A percentile compares a stretch with the other conserved stretches of the same genome.
These are phyloP conservation scores for Valencia hispanica DNA, from an alignment of 2,797 vertebrate species.

Conservation along the genomic window DNA sequence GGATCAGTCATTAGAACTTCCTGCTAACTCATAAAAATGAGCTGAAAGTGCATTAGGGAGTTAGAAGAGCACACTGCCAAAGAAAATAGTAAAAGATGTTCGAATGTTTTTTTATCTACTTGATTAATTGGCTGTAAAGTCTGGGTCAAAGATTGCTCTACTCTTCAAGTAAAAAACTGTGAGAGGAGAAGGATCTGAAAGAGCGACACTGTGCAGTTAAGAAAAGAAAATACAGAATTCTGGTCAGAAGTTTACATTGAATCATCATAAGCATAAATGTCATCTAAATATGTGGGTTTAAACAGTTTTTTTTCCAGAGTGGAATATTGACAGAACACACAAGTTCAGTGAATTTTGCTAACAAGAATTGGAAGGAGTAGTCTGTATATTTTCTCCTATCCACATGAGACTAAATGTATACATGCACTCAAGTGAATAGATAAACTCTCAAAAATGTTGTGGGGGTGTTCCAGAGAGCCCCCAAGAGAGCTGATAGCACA, in stretches of 20 bases:
- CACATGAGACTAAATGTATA: background rate
- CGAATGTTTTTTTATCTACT: slow-evolving; percentile 12
- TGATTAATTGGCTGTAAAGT: slow-evolving; percentile 35
- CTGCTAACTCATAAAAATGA: slow-evolving; percentile 35
- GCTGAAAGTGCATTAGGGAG: slow-evolving; percentile 21
- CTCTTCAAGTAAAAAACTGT: background rate
- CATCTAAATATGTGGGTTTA: background rate
- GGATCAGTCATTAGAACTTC: slow-evolving; percentile 41
- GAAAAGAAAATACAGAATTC: background rate
- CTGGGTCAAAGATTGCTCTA: slow-evolving; percentile 39
- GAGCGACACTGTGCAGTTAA: background rate
- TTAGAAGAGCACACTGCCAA: slow-evolving; percentile 24
- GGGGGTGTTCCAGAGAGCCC: too few species aligned
- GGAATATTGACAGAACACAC: background rate
- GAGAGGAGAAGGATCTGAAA: background rate
- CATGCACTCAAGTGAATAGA: background rate
- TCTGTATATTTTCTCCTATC: background rate
- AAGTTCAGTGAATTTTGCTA: background rate
- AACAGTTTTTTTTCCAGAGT: background rate
- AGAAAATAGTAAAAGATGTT: slow-evolving; percentile 20
- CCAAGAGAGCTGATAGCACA: background rate
- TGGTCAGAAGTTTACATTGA: background rate
- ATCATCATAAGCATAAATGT: background rate
- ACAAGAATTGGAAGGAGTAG: background rate
- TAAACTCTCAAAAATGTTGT: background rate